Percentiles rank a stretch among this genome's conserved stretches.
Conservation (phyloP, 1,140 invertebrate species). For the Neodiprion lecontei region DNA sequence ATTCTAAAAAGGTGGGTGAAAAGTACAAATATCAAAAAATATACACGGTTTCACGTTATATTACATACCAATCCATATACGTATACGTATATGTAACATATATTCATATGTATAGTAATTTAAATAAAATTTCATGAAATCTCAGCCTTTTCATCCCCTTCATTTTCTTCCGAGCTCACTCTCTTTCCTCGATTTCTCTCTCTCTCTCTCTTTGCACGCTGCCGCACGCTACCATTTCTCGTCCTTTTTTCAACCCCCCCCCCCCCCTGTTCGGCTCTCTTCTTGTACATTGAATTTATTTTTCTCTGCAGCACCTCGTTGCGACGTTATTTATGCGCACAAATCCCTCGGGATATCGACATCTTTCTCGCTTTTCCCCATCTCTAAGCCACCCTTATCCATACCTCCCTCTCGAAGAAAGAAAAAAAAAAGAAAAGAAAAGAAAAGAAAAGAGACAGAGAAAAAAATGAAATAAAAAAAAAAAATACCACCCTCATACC, state of each 20-base stretch:
- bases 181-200: not conserved
- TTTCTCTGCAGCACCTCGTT: not conserved
- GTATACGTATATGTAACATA: no score
- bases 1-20: no score
- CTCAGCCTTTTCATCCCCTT: not conserved
- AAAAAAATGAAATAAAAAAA: no score
- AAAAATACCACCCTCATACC: no score
- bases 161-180: not conserved
- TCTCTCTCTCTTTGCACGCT: not conserved
- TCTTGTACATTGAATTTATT: not conserved
- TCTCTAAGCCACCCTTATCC: not conserved
- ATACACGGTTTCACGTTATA: no score
- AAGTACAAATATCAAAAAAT: no score
- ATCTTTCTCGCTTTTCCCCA: not conserved
- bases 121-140: not conserved
- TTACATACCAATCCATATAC: no score
- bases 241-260: not conserved
- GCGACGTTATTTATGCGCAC: not conserved
- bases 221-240: not conserved
- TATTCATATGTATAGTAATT: not conserved
- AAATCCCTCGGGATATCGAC: conserved; percentile 3
- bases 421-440: no score
- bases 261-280: not conserved
- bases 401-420: no score
- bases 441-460: no score